phyloP scores from a whole-genome alignment of 2,113 vertebrate genomes.

The Sylvia atricapilla region DNA sequence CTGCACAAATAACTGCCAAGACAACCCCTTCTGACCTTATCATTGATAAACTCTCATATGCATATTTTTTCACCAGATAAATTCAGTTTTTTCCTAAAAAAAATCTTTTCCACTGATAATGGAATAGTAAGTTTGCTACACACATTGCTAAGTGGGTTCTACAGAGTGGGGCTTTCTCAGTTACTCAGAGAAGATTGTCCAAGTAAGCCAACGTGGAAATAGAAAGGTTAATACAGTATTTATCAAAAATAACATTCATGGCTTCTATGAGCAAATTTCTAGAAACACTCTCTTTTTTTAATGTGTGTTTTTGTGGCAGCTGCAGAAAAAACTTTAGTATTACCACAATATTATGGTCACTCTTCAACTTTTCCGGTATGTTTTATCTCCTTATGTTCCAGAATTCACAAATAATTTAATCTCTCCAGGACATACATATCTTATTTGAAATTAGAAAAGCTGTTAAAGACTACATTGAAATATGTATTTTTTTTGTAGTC shows the following conservation, averaged over 20 bases:
- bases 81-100: background rate
- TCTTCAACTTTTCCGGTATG: background rate
- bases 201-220: background rate
- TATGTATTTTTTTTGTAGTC: background rate
- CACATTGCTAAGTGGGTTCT: background rate
- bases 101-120: background rate
- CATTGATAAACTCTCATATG: background rate
- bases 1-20: background rate
- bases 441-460: background rate
- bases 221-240: background rate
- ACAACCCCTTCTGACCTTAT: background rate
- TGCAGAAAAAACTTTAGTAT: background rate
- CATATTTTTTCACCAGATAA: background rate
- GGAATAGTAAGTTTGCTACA: background rate
- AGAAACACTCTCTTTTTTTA: background rate
- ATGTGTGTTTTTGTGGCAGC: background rate
- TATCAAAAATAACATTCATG: background rate
- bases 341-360: background rate
- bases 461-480: background rate
- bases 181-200: background rate
- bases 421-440: background rate
- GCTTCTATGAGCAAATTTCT: background rate
- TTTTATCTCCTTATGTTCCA: background rate
- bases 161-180: background rate
- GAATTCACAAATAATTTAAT: background rate